Evolutionary conservation across 2,888 invertebrate species (phyloP).

Genomic region (Orchesellides sinensis): DNA sequence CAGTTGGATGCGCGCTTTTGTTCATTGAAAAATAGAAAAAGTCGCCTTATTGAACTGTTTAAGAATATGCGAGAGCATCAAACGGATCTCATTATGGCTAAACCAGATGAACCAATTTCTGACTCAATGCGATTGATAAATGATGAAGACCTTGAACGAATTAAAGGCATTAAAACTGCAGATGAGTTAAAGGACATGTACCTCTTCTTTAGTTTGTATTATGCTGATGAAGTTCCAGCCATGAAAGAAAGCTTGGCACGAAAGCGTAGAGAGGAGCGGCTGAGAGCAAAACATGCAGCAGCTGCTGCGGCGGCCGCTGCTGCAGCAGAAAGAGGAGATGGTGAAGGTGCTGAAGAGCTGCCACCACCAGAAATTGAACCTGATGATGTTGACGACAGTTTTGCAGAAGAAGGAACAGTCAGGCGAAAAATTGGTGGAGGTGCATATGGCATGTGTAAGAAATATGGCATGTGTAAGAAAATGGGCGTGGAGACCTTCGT

Average conservation of each 20-base stretch:
- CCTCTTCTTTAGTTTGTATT: conserved; percentile 94
- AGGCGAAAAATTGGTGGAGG: conserved; percentile 82
- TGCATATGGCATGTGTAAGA: conserved; percentile 91
- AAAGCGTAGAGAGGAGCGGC: conserved; percentile 82
- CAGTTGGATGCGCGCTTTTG: conserved; percentile 97
- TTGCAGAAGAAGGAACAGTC: conserved; percentile 77
- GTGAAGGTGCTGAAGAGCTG: conserved; percentile 79
- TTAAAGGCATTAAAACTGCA: conserved; percentile 85
- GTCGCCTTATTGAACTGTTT: conserved; percentile 87
- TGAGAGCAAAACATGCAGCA: conserved; percentile 75
- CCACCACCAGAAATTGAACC: conserved; percentile 80
- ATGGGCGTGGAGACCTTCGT: conserved; percentile 91
- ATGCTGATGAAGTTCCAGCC: conserved; percentile 88
- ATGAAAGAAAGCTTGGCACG: conserved; percentile 87
- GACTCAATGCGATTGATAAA: conserved; percentile 89
- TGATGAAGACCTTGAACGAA: conserved; percentile 89
- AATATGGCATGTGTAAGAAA: conserved; percentile 88
- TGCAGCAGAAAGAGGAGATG: conserved; percentile 76
- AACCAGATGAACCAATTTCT: conserved; percentile 90
- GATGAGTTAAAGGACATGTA: conserved; percentile 96
- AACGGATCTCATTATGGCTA: conserved; percentile 87
- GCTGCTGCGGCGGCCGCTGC: conserved; percentile 75
- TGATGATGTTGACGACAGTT: conserved; percentile 77
- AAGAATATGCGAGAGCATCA: conserved; percentile 96
- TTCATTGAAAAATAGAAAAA: conserved; percentile 90